Conservation (phyloP, 2,888 invertebrate genomes). For the Melieria omissa region DNA sequence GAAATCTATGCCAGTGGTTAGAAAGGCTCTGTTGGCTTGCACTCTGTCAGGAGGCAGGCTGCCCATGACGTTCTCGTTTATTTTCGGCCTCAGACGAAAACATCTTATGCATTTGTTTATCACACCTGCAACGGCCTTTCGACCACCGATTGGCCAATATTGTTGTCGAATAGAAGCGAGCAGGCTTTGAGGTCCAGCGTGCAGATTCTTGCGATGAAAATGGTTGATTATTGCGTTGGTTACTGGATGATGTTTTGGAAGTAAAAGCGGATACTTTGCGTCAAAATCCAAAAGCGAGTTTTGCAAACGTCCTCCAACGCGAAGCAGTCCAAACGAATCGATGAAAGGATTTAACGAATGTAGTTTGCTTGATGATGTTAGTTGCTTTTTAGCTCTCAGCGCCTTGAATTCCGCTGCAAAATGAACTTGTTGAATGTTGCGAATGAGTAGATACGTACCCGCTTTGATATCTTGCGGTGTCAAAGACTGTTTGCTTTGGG, state of each 20-base stretch:
- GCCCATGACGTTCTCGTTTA: conserved; percentile 33
- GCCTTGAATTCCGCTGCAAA: conserved; percentile 14
- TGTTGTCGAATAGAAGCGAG: conserved; percentile 40
- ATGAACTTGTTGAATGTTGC: conserved; percentile 22
- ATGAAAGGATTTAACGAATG: not conserved
- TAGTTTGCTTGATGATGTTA: conserved; percentile 1
- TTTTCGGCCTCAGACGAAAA: conserved; percentile 32
- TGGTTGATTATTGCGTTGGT: not conserved
- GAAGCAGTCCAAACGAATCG: conserved; percentile 12
- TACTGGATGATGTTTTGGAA: not conserved
- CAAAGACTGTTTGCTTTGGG: not conserved
- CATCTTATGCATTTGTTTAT: conserved; percentile 31
- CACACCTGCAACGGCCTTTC: conserved; percentile 35
- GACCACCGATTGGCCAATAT: conserved; percentile 45
- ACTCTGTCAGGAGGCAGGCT: conserved; percentile 1
- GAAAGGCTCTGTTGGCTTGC: conserved; percentile 1
- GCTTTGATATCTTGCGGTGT: conserved; percentile 8
- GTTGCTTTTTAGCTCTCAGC: not conserved
- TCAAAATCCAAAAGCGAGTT: conserved; percentile 13
- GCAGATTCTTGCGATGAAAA: conserved; percentile 1
- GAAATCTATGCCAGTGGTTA: conserved; percentile 11
- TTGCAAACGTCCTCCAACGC: conserved; percentile 17
- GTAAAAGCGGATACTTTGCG: not conserved
- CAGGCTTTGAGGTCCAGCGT: conserved; percentile 29
- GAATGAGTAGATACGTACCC: not conserved